Conservation (phyloP, 2,797 vertebrate genomes). For the Gorsachius magnificus region DNA sequence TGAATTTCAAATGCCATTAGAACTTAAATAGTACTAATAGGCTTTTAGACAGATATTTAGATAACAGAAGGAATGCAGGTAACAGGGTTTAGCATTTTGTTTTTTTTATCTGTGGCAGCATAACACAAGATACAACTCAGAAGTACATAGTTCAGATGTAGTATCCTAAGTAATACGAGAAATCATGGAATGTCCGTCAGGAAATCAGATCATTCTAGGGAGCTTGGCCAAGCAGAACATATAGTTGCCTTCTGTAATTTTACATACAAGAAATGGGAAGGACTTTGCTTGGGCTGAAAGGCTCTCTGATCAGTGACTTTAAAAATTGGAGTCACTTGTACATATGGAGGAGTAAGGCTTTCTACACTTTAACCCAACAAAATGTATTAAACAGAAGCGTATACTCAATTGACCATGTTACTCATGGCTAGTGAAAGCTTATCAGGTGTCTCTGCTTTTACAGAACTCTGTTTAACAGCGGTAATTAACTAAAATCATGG, state of each 20-base stretch:
- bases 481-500: slow-evolving; percentile 71
- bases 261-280: not conserved
- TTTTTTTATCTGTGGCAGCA: not conserved
- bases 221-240: not conserved
- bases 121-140: not conserved
- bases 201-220: not conserved
- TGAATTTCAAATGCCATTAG: not conserved
- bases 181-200: not conserved
- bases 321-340: not conserved
- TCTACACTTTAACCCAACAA: not conserved
- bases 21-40: not conserved
- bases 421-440: no score
- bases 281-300: not conserved
- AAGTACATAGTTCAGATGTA: not conserved
- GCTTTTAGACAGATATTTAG: not conserved
- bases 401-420: no score
- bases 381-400: not conserved
- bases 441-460: not conserved
- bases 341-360: not conserved
- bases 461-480: not conserved
- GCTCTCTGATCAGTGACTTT: not conserved
- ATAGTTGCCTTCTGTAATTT: not conserved
- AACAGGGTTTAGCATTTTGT: not conserved
- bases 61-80: not conserved
- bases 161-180: not conserved